Percentiles rank a stretch among this genome's conserved stretches.
Conservation (phyloP, 2,113 vertebrate species). For the Pogona vitticeps region DNA sequence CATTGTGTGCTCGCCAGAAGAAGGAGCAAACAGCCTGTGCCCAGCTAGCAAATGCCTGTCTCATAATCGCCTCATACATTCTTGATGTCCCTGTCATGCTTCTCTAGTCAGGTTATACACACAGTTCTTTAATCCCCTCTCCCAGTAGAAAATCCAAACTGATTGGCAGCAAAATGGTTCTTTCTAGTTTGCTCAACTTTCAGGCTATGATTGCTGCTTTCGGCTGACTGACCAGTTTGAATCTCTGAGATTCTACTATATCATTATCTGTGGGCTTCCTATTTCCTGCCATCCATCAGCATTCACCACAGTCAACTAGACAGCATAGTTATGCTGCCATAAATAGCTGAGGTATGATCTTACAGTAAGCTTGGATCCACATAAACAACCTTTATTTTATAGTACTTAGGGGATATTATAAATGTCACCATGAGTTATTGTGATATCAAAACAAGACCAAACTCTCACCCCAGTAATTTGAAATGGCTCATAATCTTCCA, state of each 20-base stretch:
- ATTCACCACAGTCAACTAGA: neutral
- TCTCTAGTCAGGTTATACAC: neutral
- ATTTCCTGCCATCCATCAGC: slow-evolving; percentile 3
- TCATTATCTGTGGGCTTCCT: neutral
- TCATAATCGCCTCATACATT: neutral
- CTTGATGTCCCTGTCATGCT: neutral
- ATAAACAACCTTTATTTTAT: neutral
- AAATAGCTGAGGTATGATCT: neutral
- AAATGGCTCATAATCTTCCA: too few relatives aligned
- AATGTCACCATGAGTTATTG: too few relatives aligned
- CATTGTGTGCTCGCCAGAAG: too few relatives aligned
- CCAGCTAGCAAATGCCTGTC: too few relatives aligned
- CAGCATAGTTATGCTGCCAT: neutral
- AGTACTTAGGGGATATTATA: neutral
- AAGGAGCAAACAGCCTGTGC: too few relatives aligned
- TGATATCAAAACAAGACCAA: too few relatives aligned
- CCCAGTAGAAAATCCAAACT: neutral
- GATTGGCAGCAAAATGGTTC: neutral
- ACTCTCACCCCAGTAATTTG: too few relatives aligned
- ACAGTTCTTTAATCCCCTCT: neutral
- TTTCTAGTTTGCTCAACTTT: neutral
- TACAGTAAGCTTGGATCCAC: neutral
- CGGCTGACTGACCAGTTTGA: neutral
- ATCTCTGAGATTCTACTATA: neutral
- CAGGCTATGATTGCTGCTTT: neutral